Conservation (phyloP, 1,140 invertebrate species). For the Medauroidea extradentata region DNA sequence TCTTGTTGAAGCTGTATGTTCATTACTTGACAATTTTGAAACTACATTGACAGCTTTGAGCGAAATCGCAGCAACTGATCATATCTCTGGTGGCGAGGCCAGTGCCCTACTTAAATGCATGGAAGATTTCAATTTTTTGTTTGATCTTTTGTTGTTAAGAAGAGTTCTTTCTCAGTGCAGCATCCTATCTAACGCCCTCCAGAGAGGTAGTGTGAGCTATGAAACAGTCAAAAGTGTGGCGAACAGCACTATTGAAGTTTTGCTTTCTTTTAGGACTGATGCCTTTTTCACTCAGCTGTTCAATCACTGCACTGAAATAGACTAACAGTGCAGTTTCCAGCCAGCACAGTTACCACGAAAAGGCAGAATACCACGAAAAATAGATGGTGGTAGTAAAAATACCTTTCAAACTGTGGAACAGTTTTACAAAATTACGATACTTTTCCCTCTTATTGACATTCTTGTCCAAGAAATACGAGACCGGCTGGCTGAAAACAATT, state of each 20-base stretch:
- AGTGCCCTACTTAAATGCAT: conserved; percentile 1
- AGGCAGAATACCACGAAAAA: too few species aligned
- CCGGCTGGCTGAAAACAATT: too few species aligned
- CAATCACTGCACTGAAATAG: too few species aligned
- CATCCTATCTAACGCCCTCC: conserved; percentile 4
- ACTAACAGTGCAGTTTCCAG: too few species aligned
- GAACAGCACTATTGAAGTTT: background rate
- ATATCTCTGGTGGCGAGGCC: conserved; percentile 1
- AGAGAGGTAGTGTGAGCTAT: conserved; percentile 3
- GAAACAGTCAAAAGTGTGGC: background rate
- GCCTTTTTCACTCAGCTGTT: too few species aligned
- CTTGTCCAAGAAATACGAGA: too few species aligned
- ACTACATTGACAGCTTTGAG: background rate
- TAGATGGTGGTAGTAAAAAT: too few species aligned
- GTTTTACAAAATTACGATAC: too few species aligned
- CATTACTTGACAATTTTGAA: background rate
- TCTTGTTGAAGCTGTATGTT: conserved; percentile 4
- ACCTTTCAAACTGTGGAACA: too few species aligned
- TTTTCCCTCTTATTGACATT: too few species aligned
- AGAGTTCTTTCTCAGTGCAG: conserved; percentile 4
- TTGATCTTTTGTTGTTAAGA: conserved; percentile 1
- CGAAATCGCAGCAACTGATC: conserved; percentile 1
- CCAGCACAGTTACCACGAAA: too few species aligned
- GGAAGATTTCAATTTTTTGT: conserved; percentile 7
- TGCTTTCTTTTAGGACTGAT: conserved; percentile 21